Conservation (phyloP, 2,888 invertebrate genomes). For the Apeira syringaria region DNA sequence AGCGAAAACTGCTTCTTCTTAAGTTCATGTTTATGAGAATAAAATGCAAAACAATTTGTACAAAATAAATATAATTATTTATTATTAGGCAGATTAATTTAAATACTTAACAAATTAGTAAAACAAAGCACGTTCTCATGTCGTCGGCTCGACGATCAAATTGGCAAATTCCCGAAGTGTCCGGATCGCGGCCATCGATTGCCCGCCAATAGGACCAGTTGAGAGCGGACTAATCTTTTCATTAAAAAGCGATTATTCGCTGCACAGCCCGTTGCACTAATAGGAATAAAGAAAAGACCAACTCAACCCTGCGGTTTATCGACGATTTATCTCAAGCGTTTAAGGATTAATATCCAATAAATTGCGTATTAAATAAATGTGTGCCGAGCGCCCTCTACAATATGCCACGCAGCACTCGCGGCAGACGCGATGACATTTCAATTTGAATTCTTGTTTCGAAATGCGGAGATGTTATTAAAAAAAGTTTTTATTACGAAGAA, state of each 20-base stretch:
- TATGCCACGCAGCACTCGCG: slow-evolving; percentile 59
- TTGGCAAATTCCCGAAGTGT: slow-evolving; percentile 76
- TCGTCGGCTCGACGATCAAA: slow-evolving; percentile 56
- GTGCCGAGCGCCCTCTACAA: slow-evolving; percentile 46
- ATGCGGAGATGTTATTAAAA: slow-evolving; percentile 59
- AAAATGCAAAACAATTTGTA: too few species aligned
- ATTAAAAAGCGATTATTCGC: slow-evolving; percentile 82
- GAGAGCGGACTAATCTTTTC: slow-evolving; percentile 78
- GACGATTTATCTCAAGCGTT: slow-evolving; percentile 31
- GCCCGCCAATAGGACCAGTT: slow-evolving; percentile 54
- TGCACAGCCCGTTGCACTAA: slow-evolving; percentile 77
- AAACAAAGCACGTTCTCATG: slow-evolving; percentile 35
- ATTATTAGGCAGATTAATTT: too few species aligned
- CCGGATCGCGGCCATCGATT: slow-evolving; percentile 63
- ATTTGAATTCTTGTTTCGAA: slow-evolving; percentile 74
- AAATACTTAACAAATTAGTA: slow-evolving; percentile 32
- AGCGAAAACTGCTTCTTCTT: too few species aligned
- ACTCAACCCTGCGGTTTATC: slow-evolving; percentile 27
- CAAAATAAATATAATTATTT: too few species aligned
- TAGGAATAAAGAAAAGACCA: slow-evolving; percentile 64
- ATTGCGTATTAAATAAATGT: slow-evolving; percentile 17
- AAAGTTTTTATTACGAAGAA: slow-evolving; percentile 47
- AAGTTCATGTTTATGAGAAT: too few species aligned
- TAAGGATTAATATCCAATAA: slow-evolving; percentile 40
- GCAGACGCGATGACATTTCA: slow-evolving; percentile 75